A percentile compares a stretch with the other conserved stretches of the same genome.
phyloP scores from a whole-genome alignment of 2,113 vertebrate genomes.

The Petaurus breviceps region DNA sequence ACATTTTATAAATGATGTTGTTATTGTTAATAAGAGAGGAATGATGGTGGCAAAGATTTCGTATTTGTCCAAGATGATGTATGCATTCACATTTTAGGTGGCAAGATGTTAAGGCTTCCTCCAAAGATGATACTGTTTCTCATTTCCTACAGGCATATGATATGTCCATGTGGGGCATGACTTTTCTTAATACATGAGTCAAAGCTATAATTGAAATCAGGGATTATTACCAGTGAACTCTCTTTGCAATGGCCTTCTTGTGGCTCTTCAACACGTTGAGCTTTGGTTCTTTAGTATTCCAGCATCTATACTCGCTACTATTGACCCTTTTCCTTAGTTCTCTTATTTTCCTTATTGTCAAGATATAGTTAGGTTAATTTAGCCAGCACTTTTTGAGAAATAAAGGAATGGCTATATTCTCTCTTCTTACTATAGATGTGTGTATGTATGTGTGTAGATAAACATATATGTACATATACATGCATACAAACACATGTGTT shows the following conservation, averaged over 20 bases:
- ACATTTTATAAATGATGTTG: too few relatives aligned
- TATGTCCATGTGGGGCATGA: not conserved
- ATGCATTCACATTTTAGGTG: too few relatives aligned
- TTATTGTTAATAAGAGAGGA: too few relatives aligned
- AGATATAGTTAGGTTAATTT: too few relatives aligned
- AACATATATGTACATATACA: too few relatives aligned
- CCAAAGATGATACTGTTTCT: not conserved
- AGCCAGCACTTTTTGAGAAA: too few relatives aligned
- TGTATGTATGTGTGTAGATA: too few relatives aligned
- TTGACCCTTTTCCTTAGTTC: not conserved
- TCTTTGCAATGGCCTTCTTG: not conserved
- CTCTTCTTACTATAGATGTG: too few relatives aligned
- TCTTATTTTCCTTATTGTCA: not conserved
- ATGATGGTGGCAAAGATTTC: too few relatives aligned
- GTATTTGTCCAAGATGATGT: too few relatives aligned
- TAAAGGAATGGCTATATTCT: too few relatives aligned
- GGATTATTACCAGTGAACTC: not conserved
- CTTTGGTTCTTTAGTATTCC: not conserved
- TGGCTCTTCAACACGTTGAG: not conserved
- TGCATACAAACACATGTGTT: too few relatives aligned
- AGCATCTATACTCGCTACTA: not conserved
- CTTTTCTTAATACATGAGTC: not conserved
- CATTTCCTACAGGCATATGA: not conserved
- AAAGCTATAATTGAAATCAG: not conserved
- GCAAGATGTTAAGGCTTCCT: not conserved